Percentiles rank a stretch among this genome's conserved stretches.
Conservation (phyloP, 2,113 vertebrate genomes). For the Hippolais icterina region DNA sequence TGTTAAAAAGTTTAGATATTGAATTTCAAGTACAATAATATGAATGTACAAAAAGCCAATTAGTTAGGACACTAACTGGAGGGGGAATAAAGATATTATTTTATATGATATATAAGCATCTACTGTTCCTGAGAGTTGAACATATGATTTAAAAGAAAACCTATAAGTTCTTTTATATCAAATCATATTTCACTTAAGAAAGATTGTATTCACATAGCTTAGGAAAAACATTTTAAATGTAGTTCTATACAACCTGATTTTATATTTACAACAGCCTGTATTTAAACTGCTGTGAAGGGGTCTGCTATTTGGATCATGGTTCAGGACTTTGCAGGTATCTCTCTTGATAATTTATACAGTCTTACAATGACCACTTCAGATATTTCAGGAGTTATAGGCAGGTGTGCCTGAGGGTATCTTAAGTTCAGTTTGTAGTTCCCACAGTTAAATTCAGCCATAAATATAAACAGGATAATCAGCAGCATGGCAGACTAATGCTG, state of each 20-base stretch:
- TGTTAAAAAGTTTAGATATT: background rate
- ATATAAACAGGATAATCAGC: background rate
- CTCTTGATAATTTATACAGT: background rate
- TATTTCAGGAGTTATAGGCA: background rate
- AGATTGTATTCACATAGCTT: background rate
- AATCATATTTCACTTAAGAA: background rate
- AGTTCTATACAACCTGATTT: background rate
- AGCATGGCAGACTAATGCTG: background rate
- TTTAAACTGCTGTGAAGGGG: background rate
- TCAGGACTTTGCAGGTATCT: background rate
- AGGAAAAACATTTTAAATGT: background rate
- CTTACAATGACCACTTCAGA: background rate
- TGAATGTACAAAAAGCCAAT: background rate
- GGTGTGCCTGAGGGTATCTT: background rate
- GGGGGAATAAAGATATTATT: background rate
- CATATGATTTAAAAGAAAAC: background rate
- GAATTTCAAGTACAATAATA: background rate
- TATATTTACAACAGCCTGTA: background rate
- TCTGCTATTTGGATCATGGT: background rate
- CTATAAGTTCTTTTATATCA: background rate
- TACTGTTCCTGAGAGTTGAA: background rate
- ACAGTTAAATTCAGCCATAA: background rate
- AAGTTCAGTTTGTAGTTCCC: background rate
- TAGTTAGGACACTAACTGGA: background rate
- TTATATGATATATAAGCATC: background rate